These are phyloP conservation scores for Grammomys dolichurus DNA, from an alignment of 2,113 vertebrate species.

Conservation along the genomic window DNA sequence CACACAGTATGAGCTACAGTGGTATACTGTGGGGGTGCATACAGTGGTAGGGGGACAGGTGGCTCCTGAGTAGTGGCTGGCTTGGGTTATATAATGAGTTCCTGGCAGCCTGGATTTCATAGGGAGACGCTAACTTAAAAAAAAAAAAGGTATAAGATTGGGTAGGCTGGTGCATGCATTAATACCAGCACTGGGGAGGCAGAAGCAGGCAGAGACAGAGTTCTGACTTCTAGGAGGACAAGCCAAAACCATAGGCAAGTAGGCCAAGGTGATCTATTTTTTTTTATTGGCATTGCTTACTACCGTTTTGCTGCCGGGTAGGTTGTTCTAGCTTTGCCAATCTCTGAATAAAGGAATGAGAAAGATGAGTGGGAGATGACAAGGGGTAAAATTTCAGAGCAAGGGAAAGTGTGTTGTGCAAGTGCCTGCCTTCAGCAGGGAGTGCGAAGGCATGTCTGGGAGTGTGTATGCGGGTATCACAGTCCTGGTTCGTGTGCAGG, in stretches of 20 bases:
- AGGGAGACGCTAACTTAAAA: neutral
- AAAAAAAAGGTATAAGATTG: no score
- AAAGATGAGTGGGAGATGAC: neutral
- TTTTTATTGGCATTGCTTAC: neutral
- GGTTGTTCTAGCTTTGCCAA: neutral
- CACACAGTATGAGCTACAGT: no score
- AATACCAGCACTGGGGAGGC: neutral
- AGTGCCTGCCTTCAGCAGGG: neutral
- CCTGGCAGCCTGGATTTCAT: neutral
- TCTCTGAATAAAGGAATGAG: neutral
- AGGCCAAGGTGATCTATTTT: neutral
- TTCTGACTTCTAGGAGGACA: neutral
- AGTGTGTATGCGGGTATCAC: neutral
- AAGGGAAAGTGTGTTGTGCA: neutral
- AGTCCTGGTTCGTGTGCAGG: neutral
- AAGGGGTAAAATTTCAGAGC: neutral
- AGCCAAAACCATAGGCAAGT: neutral
- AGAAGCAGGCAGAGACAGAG: neutral
- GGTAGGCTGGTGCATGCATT: neutral
- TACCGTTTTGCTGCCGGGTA: neutral
- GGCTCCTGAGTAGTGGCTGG: neutral
- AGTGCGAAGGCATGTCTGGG: neutral
- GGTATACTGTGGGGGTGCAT: neutral
- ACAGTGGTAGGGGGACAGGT: neutral
- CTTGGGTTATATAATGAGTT: neutral